Evolutionary conservation across 2,113 vertebrate species (phyloP).

Genomic region (Ptyas mucosa): DNA sequence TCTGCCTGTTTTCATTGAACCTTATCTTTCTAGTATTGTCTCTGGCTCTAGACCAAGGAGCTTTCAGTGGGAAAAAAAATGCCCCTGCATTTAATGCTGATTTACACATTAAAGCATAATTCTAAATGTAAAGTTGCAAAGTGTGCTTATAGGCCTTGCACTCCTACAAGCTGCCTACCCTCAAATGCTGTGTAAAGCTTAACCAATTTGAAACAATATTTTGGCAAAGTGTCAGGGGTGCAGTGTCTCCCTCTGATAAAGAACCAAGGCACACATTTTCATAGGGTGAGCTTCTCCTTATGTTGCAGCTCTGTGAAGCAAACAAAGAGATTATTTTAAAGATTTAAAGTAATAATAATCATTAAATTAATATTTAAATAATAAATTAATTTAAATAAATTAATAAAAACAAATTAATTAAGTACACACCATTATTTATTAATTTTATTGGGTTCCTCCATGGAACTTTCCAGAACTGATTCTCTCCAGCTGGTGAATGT

Average conservation of each 20-base stretch:
- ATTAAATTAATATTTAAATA: not conserved
- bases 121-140: not conserved
- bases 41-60: constrained; percentile 27
- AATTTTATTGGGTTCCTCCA: not conserved
- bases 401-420: not conserved
- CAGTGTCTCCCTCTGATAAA: not conserved
- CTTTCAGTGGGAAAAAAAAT: not conserved
- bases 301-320: not conserved
- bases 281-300: not conserved
- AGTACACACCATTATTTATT: not conserved
- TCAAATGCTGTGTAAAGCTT: not conserved
- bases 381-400: not conserved
- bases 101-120: constrained; percentile 17
- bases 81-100: not conserved
- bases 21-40: not conserved
- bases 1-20: constrained; percentile 42
- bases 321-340: not conserved
- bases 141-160: not conserved
- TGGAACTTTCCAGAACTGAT: not conserved
- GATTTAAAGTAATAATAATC: not conserved
- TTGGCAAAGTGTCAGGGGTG: not conserved
- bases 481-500: not conserved
- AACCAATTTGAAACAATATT: not conserved
- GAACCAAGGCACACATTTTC: not conserved
- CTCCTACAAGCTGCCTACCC: not conserved